Evolutionary conservation across 2,888 invertebrate species (phyloP).

Genomic region (Drosophila buzzatii): DNA sequence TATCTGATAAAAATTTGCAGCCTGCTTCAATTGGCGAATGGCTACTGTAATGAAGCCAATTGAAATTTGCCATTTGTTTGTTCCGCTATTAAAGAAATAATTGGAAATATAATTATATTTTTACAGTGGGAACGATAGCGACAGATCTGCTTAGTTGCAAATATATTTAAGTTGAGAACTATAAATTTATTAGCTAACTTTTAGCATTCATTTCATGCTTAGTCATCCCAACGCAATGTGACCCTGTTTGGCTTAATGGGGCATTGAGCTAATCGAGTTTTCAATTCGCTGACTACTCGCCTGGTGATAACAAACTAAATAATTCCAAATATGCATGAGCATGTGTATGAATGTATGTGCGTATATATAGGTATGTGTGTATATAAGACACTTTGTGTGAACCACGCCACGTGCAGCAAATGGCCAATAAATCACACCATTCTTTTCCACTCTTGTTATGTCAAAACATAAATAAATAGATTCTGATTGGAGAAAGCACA

Average conservation of each 20-base stretch:
- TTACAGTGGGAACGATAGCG: not conserved
- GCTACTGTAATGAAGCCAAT: not conserved
- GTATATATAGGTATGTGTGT: constrained; percentile 6
- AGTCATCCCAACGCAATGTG: constrained; percentile 14
- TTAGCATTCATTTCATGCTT: constrained; percentile 1
- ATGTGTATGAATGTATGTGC: not conserved
- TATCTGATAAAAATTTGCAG: not conserved
- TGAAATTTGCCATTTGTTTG: not conserved
- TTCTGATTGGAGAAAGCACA: not conserved
- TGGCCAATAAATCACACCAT: constrained; percentile 48
- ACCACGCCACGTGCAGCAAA: constrained; percentile 56
- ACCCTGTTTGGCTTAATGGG: constrained; percentile 6
- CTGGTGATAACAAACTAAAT: constrained; percentile 36
- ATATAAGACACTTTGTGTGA: constrained; percentile 45
- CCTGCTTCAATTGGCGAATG: not conserved
- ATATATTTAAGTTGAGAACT: not conserved
- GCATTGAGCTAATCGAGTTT: constrained; percentile 33
- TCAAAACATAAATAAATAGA: constrained; percentile 7
- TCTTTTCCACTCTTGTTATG: constrained; percentile 10
- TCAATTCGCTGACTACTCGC: constrained; percentile 24
- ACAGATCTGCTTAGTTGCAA: not conserved
- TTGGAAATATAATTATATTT: not conserved
- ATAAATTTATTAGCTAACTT: constrained; percentile 2
- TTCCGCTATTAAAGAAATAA: not conserved
- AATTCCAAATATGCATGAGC: not conserved